A percentile compares a stretch with the other conserved stretches of the same genome.
These are phyloP conservation scores for Engraulis encrasicolus DNA, from an alignment of 2,113 vertebrate species.

Conservation along the genomic window DNA sequence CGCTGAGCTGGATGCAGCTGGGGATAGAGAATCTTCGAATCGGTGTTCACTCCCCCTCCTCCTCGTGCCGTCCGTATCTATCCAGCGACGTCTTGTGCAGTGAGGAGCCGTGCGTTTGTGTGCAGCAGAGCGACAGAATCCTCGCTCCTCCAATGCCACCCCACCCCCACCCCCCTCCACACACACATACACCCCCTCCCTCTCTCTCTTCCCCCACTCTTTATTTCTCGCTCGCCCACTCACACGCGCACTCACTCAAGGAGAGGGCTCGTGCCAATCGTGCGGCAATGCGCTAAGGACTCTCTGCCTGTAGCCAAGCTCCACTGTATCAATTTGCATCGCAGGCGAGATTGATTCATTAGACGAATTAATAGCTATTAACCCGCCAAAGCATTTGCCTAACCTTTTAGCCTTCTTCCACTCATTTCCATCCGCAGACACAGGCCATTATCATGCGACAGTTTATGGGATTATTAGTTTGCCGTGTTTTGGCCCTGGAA, in stretches of 20 bases:
- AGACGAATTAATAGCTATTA: not conserved
- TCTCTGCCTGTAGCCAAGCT: not conserved
- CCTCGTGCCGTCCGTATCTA: slow-evolving; percentile 19
- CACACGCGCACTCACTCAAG: slow-evolving; percentile 55
- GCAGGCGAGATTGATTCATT: not conserved
- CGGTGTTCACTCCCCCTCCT: not conserved
- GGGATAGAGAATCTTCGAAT: slow-evolving; percentile 18
- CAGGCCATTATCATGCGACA: not conserved
- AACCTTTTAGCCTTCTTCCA: not conserved
- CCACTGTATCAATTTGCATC: slow-evolving; percentile 4
- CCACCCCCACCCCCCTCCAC: slow-evolving; percentile 18
- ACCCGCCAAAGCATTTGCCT: not conserved
- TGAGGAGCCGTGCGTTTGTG: slow-evolving; percentile 58
- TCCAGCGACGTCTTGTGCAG: slow-evolving; percentile 50
- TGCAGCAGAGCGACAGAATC: slow-evolving; percentile 51
- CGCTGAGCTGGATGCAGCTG: slow-evolving; percentile 10
- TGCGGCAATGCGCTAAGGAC: slow-evolving; percentile 26
- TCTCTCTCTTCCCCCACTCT: not conserved
- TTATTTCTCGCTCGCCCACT: slow-evolving; percentile 60
- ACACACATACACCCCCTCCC: too few species aligned
- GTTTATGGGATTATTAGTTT: not conserved
- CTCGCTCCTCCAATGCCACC: slow-evolving; percentile 15
- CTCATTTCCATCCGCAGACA: not conserved
- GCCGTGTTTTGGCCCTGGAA: not conserved
- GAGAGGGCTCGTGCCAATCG: slow-evolving; percentile 22